These are phyloP conservation scores for Scomber colias DNA, from an alignment of 2,113 vertebrate genomes.

Conservation along the genomic window DNA sequence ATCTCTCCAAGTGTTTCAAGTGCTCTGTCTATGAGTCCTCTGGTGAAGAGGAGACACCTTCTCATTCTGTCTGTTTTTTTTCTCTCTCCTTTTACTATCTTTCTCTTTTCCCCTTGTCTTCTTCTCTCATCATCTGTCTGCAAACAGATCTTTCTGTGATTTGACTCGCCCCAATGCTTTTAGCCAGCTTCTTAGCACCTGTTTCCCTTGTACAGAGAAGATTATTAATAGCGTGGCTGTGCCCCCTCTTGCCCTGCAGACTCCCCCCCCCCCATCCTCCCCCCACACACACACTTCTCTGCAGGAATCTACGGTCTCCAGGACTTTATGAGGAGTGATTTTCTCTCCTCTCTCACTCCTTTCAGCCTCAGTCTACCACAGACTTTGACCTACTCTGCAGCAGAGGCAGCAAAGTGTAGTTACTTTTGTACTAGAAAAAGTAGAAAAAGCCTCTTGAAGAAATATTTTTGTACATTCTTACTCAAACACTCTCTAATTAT, in stretches of 20 bases:
- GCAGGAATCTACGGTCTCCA: background rate
- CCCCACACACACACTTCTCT: background rate
- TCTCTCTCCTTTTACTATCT: background rate
- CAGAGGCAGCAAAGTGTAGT: background rate
- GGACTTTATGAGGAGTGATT: background rate
- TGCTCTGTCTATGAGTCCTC: constrained; percentile 51
- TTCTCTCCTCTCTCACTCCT: background rate
- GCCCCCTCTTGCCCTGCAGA: background rate
- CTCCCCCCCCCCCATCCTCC: background rate
- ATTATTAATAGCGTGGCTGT: constrained; percentile 63
- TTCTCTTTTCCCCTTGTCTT: background rate
- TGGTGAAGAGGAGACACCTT: constrained; percentile 50
- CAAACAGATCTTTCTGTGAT: constrained; percentile 21
- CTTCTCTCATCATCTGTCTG: background rate
- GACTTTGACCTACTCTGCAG: background rate
- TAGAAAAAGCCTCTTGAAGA: background rate
- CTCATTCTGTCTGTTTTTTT: constrained; percentile 38
- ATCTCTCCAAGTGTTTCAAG: constrained; percentile 49
- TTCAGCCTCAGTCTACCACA: background rate
- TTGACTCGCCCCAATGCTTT: constrained; percentile 20
- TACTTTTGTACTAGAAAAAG: background rate
- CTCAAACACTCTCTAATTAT: background rate
- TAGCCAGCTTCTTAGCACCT: constrained; percentile 25
- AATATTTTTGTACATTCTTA: background rate
- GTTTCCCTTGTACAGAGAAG: constrained; percentile 10